Base-by-base conservation (phyloP, 2,113 vertebrate genomes). In the Onychorhynchus coronatus region DNA sequence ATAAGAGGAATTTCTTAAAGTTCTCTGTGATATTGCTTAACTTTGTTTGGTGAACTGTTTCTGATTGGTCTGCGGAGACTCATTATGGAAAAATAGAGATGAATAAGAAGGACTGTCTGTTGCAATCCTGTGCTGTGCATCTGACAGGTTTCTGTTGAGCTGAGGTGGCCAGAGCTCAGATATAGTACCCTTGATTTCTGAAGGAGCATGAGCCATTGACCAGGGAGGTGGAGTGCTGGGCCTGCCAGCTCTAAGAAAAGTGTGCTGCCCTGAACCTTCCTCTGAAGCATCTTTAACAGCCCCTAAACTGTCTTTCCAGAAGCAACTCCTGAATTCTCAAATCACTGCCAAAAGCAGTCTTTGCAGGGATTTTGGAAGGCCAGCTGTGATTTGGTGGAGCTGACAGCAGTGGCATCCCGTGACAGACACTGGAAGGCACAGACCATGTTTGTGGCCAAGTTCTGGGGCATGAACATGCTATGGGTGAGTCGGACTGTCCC, bases 1-100 rank as follows among this genome's bases (percentile, higher is more conserved):
- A 98, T 98, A 97, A 98, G 86, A 97, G 95, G 80, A 39, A 95
- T 95, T 98, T 97, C 97, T 94, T 97, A 70, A 96, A 97, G 97
- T 97, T 98, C 95, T 95, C 81, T 90, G 83, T 89, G 67, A 89
- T 96, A 97, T 97, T 98, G 97, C 95, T 84, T 88, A 97, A 97
- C 95, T 87, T 74, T 91, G 91, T 88, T 84, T 91, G 93, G 82
- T 84, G 85, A 95, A 65, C 72, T 56, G 20, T 47, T 95, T 93
- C 74, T 97, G 91, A 95, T 95, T 96, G 95, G 85, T 94, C 97
- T 97, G 87, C 75, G 91, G 91, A 94, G 91, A 91, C 90, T 91
- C 92, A 65, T 73, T 75, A 94, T 44, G 49, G 49, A 42, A 93
- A 79, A 95, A 93, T 5, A 85, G 56, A 78, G 79, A 82, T 94